Conservation (phyloP, 1,140 invertebrate genomes). For the Batillaria attramentaria region DNA sequence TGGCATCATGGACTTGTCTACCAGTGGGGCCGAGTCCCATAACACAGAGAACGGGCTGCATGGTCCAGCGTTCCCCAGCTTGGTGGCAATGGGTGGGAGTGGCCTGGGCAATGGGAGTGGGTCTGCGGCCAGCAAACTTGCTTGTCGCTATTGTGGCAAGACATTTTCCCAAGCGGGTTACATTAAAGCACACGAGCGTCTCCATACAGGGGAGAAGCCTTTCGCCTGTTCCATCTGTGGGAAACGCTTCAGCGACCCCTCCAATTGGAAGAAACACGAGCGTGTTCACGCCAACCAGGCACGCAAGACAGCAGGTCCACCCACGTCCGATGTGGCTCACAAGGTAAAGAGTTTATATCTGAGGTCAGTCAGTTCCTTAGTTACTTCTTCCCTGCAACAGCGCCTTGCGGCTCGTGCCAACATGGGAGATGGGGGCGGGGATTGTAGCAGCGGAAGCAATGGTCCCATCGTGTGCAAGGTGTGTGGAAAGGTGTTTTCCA, state of each 20-base stretch:
- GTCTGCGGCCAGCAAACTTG: conserved; percentile 43
- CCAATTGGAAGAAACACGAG: conserved; percentile 72
- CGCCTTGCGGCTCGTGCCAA: conserved; percentile 36
- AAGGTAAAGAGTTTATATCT: conserved; percentile 39
- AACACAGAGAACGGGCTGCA: conserved; percentile 21
- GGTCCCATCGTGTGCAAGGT: conserved; percentile 54
- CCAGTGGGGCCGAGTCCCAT: conserved; percentile 3
- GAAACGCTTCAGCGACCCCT: conserved; percentile 70
- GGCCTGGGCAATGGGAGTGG: conserved; percentile 20
- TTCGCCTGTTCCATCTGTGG: conserved; percentile 71
- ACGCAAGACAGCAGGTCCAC: conserved; percentile 33
- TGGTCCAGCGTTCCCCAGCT: not conserved
- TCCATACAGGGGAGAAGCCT: conserved; percentile 76
- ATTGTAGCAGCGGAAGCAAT: conserved; percentile 8
- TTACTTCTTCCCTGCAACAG: conserved; percentile 40
- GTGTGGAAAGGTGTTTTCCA: conserved; percentile 60
- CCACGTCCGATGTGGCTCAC: conserved; percentile 10
- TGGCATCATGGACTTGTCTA: conserved; percentile 30
- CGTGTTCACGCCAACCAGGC: conserved; percentile 71
- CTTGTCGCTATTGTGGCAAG: conserved; percentile 63
- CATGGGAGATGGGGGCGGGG: not conserved
- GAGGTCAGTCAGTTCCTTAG: conserved; percentile 36
- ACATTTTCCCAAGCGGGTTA: conserved; percentile 63
- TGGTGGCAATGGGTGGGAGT: conserved; percentile 10
- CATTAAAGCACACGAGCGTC: conserved; percentile 76